A percentile compares a stretch with the other conserved stretches of the same genome.
These are phyloP conservation scores for Rhodeus uyekii DNA, from an alignment of 2,797 vertebrate genomes.

Conservation along the genomic window DNA sequence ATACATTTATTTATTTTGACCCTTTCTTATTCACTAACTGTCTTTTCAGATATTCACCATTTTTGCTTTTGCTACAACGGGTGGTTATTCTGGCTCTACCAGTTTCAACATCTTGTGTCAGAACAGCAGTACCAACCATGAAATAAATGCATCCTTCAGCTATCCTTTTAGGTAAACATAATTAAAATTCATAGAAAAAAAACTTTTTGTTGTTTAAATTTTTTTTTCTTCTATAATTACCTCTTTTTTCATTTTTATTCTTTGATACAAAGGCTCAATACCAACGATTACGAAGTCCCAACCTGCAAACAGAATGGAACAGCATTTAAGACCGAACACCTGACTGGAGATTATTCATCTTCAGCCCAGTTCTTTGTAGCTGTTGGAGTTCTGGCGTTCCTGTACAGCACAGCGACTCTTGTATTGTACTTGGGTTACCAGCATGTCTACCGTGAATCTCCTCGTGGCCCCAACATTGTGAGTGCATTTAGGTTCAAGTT, in stretches of 20 bases:
- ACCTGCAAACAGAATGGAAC: slow-evolving; percentile 66
- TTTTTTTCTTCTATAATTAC: neutral
- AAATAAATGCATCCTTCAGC: slow-evolving; percentile 72
- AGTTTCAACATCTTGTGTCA: slow-evolving; percentile 75
- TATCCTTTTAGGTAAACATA: slow-evolving; percentile 83
- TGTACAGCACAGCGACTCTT: slow-evolving; percentile 85
- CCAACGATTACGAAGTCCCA: slow-evolving; percentile 75
- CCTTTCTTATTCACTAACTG: neutral
- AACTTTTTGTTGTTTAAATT: neutral
- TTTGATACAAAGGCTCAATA: slow-evolving; percentile 77
- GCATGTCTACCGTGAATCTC: slow-evolving; percentile 80
- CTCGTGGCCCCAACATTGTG: slow-evolving; percentile 82
- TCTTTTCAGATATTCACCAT: slow-evolving; percentile 86
- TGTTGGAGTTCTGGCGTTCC: slow-evolving; percentile 87
- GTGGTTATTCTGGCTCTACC: slow-evolving; percentile 83
- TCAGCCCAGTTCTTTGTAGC: slow-evolving; percentile 89
- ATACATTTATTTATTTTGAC: neutral
- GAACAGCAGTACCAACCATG: rapidly evolving
- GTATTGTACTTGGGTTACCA: slow-evolving; percentile 89
- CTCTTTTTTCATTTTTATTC: neutral
- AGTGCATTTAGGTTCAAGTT: slow-evolving; percentile 59
- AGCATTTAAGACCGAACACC: neutral
- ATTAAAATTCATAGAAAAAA: neutral
- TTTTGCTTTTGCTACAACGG: slow-evolving; percentile 90
- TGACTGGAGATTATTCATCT: slow-evolving; percentile 84